A percentile compares a stretch with the other conserved stretches of the same genome.
Evolutionary conservation across 2,797 vertebrate species (phyloP).

Genomic region (Pyrrhura leucotis): DNA sequence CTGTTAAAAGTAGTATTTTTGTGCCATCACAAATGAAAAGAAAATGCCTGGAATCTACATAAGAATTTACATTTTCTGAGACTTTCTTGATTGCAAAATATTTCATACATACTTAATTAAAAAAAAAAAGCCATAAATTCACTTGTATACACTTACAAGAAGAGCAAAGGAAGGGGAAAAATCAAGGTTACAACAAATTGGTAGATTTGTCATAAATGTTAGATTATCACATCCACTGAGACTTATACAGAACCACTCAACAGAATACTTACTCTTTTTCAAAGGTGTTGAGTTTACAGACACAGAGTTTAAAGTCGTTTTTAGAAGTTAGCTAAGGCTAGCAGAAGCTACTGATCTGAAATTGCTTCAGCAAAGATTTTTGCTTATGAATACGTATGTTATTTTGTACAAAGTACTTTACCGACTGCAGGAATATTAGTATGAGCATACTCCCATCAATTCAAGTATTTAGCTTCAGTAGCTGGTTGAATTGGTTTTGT

Average conservation of each 20-base stretch:
- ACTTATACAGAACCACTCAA: not conserved
- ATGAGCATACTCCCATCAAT: not conserved
- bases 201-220: not conserved
- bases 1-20: not conserved
- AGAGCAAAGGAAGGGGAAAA: not conserved
- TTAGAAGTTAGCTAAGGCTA: not conserved
- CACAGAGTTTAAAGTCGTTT: not conserved
- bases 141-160: not conserved
- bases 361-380: conserved; percentile 6
- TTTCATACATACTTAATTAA: not conserved
- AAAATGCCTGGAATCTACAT: not conserved
- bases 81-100: not conserved
- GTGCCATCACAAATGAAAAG: not conserved
- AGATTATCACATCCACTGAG: not conserved
- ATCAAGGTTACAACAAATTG: not conserved
- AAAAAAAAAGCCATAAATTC: not conserved
- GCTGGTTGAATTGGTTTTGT: not conserved
- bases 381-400: not conserved
- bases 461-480: not conserved
- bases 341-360: not conserved
- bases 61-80: not conserved
- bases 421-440: not conserved
- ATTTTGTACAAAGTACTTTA: not conserved
- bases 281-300: not conserved
- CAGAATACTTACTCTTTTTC: not conserved